phyloP scores from a whole-genome alignment of 2,888 invertebrate species.

The Eristalinus aeneus region DNA sequence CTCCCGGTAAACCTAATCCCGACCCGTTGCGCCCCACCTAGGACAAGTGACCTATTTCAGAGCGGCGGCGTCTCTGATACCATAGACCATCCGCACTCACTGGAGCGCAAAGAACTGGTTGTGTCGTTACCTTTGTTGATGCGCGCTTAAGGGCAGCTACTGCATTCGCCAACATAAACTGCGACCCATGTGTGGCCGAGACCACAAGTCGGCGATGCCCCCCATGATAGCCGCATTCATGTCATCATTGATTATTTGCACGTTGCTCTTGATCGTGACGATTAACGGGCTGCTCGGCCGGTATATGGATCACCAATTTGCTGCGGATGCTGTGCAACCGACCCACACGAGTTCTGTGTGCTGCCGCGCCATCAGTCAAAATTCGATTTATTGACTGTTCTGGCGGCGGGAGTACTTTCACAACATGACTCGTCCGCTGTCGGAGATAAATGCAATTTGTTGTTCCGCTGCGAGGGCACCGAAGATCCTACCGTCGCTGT shows the following conservation, averaged over 20 bases:
- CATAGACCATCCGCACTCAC: neutral
- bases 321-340: slow-evolving; percentile 7
- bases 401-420: slow-evolving; percentile 48
- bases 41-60: slow-evolving; percentile 34
- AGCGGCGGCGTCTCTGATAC: neutral
- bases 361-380: slow-evolving; percentile 46
- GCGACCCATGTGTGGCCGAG: neutral
- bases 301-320: slow-evolving; percentile 50
- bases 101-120: slow-evolving; percentile 10
- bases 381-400: slow-evolving; percentile 48
- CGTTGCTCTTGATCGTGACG: slow-evolving; percentile 45
- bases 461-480: neutral
- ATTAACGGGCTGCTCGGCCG: slow-evolving; percentile 18
- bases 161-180: slow-evolving; percentile 11
- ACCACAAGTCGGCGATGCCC: slow-evolving; percentile 18
- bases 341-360: neutral
- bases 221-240: slow-evolving; percentile 41
- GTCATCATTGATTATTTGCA: slow-evolving; percentile 54
- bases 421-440: slow-evolving; percentile 27
- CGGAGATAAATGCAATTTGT: slow-evolving; percentile 41
- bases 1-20: neutral
- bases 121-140: neutral
- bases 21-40: neutral
- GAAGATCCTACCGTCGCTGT: slow-evolving; percentile 33
- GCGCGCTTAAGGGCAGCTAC: slow-evolving; percentile 27